Conservation (phyloP, 2,888 invertebrate species). For the Euzetes globulus region DNA sequence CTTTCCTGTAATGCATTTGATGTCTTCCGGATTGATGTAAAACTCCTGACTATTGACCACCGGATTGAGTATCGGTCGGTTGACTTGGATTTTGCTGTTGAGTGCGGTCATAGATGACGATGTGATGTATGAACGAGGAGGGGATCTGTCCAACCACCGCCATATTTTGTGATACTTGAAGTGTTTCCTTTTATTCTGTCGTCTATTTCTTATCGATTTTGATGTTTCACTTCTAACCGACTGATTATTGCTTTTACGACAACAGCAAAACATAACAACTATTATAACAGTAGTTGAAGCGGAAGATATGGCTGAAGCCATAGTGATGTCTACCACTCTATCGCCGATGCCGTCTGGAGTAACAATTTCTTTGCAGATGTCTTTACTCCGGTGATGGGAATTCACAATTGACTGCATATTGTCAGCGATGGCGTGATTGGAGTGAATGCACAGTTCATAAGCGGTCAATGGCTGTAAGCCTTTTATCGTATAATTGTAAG, state of each 20-base stretch:
- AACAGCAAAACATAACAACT: slow-evolving; percentile 13
- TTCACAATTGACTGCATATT: neutral
- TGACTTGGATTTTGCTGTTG: neutral
- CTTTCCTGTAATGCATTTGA: slow-evolving; percentile 7
- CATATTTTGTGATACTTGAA: neutral
- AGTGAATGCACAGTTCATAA: slow-evolving; percentile 12
- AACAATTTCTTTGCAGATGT: slow-evolving; percentile 4
- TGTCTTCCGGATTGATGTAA: neutral
- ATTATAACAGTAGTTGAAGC: slow-evolving; percentile 16
- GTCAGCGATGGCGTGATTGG: neutral
- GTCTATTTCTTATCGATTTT: neutral
- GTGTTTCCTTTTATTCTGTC: neutral
- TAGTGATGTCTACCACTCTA: neutral
- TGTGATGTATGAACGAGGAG: neutral
- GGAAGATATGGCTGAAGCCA: slow-evolving; percentile 17
- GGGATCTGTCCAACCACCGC: slow-evolving; percentile 9
- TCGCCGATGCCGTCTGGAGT: neutral
- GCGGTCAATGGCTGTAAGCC: neutral
- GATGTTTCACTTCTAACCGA: neutral
- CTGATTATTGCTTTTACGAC: neutral
- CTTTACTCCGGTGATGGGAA: neutral
- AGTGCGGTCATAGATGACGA: neutral
- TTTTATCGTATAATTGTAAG: slow-evolving; percentile 12
- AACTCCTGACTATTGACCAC: neutral
- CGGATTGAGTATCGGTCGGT: neutral